A percentile compares a stretch with the other conserved stretches of the same genome.
Evolutionary conservation across 2,888 invertebrate species (phyloP).

Genomic region (Rhaphigaster nebulosa): DNA sequence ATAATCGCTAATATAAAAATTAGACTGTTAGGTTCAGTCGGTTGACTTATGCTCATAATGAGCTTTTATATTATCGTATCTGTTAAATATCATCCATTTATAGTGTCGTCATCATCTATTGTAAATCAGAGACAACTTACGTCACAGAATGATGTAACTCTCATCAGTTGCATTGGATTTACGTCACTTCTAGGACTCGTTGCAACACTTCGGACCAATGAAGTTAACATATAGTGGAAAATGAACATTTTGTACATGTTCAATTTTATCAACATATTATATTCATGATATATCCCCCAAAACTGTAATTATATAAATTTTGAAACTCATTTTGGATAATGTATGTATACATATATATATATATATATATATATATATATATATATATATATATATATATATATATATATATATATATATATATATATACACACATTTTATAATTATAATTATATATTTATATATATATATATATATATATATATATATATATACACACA

Average conservation of each 20-base stretch:
- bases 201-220: neutral
- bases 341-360: no score
- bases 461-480: no score
- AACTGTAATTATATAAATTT: no score
- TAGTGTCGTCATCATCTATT: slow-evolving; percentile 23
- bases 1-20: neutral
- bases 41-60: neutral
- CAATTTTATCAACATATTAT: no score
- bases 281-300: no score
- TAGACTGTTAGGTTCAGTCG: neutral
- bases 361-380: no score
- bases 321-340: no score
- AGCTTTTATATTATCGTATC: neutral
- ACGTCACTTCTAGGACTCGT: neutral
- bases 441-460: no score
- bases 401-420: no score
- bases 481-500: no score
- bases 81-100: slow-evolving; percentile 14
- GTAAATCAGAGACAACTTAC: slow-evolving; percentile 6
- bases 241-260: neutral
- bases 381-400: no score
- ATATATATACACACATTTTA: no score
- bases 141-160: slow-evolving; percentile 10
- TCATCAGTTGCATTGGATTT: slow-evolving; percentile 17
- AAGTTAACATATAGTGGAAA: neutral